These are phyloP conservation scores for Tragulus kanchil DNA, from an alignment of 2,113 vertebrate species.

Conservation along the genomic window DNA sequence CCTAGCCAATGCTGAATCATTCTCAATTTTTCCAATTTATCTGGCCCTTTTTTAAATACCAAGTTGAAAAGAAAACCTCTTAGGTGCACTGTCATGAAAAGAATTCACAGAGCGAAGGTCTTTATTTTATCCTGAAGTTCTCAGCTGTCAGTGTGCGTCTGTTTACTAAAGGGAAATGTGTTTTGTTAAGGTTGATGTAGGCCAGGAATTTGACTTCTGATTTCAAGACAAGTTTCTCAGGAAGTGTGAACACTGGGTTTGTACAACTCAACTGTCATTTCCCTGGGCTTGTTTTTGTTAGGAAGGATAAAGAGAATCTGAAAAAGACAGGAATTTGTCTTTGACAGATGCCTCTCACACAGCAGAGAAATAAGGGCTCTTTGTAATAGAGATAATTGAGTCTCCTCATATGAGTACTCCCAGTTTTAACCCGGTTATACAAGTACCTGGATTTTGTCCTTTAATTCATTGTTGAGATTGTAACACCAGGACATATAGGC, in stretches of 20 bases:
- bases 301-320: conserved; percentile 75
- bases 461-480: conserved; percentile 74
- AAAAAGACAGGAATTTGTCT: conserved; percentile 76
- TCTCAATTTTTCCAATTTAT: too few species aligned
- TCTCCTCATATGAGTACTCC: conserved; percentile 65
- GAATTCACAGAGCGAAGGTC: conserved; percentile 59
- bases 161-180: conserved; percentile 55
- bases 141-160: conserved; percentile 40
- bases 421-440: conserved; percentile 73
- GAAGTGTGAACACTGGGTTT: conserved; percentile 72
- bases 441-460: conserved; percentile 75
- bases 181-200: conserved; percentile 76
- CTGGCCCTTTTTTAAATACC: conserved; percentile 65
- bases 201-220: conserved; percentile 81
- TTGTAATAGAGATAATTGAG: conserved; percentile 78
- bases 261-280: conserved; percentile 73
- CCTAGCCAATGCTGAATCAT: background rate
- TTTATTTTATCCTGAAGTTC: conserved; percentile 64
- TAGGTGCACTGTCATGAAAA: conserved; percentile 53
- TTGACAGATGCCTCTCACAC: conserved; percentile 74
- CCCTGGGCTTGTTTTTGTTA: conserved; percentile 80
- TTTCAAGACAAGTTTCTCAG: conserved; percentile 82
- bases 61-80: conserved; percentile 51
- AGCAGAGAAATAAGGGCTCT: conserved; percentile 73
- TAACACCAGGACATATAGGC: conserved; percentile 66